Base-by-base conservation (phyloP, 2,888 invertebrate genomes). In the Chaetogeoica ovagalla region DNA sequence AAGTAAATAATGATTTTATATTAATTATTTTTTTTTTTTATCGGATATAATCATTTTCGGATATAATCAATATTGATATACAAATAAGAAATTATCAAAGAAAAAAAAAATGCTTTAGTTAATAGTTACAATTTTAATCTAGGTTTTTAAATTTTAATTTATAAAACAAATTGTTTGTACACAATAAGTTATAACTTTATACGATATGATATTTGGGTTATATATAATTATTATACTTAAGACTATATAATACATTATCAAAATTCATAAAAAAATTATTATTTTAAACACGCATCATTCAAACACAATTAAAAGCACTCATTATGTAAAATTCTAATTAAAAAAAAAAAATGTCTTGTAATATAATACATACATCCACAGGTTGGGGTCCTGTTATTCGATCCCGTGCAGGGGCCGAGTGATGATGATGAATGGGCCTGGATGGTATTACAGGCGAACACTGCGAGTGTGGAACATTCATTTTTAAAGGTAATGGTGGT, bases 381-480 rank as follows among this genome's bases (percentile, higher is more conserved):
- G 95, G 95, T 84, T 93, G 91, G 0, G 95, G 95, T 68, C 92
- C 92, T 30, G 94, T 95, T 85, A 95, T 94, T 73, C 93, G 91
- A 82, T 85, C 85, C 59, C 83, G 81, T 84, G 90, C 88, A 84
- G 91, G 82, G 37, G 83, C 82, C 48, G 84, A 83, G 81, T 84
- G 83, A 83, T 84, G 84, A 82, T 84, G 85, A 75, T 87, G 86
- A 81, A 87, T 84, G n/a, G 87, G 86, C 63, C 86, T 76, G 19
- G 82, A 60, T 15, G 82, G 77, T 63, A 81, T 72, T 60, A 82
- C 65, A 19, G 82, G 69, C 17, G 63, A 66, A 48, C 48, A 48
- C 48, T 9, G 13, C 13, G 71, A 57, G 70, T 37, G 66, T n/a
- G 73, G 39, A 70, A 81, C 68, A 57, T 79, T 79, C 79, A 79